Evolutionary conservation across 2,113 vertebrate genomes (phyloP), one percentile per base, ranked within the genome.

Genomic region (Tragelaphus buxtoni): DNA sequence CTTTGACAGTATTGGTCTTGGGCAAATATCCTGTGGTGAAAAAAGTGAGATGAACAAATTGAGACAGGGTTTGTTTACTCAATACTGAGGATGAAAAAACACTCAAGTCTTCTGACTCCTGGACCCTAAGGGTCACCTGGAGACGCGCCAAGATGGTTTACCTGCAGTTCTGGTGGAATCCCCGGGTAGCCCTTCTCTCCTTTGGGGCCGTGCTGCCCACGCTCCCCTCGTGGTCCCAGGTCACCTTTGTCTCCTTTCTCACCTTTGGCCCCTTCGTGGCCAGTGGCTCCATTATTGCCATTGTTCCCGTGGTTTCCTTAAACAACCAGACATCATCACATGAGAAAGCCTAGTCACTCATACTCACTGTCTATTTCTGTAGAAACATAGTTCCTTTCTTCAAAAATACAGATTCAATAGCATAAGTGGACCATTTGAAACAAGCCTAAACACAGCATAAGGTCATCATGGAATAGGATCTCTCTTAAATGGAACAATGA

Each of bases 291-390:
- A 24, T 99, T 99, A 95, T 99, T 99, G 88, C 99, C 99, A 94
- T 99, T 99, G 97, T 99, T 99, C 53, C 99, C 99, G 55, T 99
- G 99, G 80, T 99, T 99, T 98, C 99, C 99, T 99, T 97, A 91
- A 98, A 96, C 18, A 96, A 97, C 26, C 42, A 97, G 93, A 96
- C 17, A 35, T 11, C 9, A 55, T 82, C 10, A 74, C 14, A 7
- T 81, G 92, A 88, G 90, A 79, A 91, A 92, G 56, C 20, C 22
- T 7, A 14, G 2, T 72, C 8, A 28, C 45, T 72, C 30, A 24
- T 13, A 26, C 30, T 90, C 28, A 49, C 28, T 51, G 8, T 65
- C 28, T 56, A 14, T 53, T 92, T 93, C 39, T 77, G 95, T 49
- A 47, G 7, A 81, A 14, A 65, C 17, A 8, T 2, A 60, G 1